phyloP scores from a whole-genome alignment of 2,113 vertebrate genomes.

The Nannospalax galili region DNA sequence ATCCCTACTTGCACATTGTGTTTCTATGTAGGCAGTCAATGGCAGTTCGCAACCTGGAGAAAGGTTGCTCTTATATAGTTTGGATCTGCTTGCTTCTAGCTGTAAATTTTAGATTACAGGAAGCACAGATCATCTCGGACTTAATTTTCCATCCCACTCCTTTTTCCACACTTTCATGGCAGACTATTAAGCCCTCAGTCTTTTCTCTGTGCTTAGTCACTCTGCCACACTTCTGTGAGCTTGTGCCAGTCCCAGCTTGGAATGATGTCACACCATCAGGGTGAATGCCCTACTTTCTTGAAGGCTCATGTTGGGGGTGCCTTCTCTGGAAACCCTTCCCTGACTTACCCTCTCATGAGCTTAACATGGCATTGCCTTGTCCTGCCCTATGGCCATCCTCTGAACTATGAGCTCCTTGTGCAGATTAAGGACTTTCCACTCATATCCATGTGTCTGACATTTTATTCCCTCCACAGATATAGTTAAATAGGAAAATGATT shows the following conservation, averaged over 20 bases:
- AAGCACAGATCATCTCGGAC: not conserved
- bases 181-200: not conserved
- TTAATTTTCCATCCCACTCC: not conserved
- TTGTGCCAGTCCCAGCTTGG: rapidly evolving
- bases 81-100: not conserved
- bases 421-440: not conserved
- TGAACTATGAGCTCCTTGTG: not conserved
- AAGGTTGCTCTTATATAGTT: not conserved
- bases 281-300: not conserved
- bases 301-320: not conserved
- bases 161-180: not conserved
- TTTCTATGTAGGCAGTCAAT: not conserved
- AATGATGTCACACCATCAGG: too few species aligned
- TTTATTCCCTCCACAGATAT: not conserved
- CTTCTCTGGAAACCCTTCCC: not conserved
- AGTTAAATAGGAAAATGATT: not conserved
- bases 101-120: not conserved
- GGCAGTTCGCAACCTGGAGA: not conserved
- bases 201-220: rapidly evolving
- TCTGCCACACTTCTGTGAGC: rapidly evolving
- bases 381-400: rapidly evolving
- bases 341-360: not conserved
- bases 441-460: not conserved
- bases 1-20: not conserved
- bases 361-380: rapidly evolving